A percentile compares a stretch with the other conserved stretches of the same genome.
Conservation (phyloP, 2,888 invertebrate species). For the Calameuta idolon region DNA sequence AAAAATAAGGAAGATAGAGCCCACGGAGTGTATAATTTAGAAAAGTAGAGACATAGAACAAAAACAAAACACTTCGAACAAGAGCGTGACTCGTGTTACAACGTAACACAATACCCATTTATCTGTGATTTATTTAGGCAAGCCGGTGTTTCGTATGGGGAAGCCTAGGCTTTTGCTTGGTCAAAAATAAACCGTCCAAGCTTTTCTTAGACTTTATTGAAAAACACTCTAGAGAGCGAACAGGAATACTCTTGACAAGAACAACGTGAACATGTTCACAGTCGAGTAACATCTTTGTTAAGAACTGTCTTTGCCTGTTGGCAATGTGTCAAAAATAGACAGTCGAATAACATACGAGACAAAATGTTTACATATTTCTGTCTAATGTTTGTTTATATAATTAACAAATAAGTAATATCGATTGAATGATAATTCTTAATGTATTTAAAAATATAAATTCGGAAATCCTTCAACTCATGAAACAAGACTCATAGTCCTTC, state of each 20-base stretch:
- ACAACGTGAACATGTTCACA: neutral
- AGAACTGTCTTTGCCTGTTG: neutral
- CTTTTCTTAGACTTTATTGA: neutral
- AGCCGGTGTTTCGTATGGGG: neutral
- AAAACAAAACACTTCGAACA: neutral
- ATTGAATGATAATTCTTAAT: neutral
- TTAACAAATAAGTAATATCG: neutral
- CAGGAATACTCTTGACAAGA: neutral
- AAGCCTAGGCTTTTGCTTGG: neutral
- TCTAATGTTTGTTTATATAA: neutral
- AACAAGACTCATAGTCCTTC: neutral
- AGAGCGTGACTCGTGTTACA: neutral
- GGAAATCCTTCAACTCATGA: neutral
- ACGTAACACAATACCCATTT: neutral
- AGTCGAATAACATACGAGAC: neutral
- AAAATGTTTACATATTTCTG: neutral
- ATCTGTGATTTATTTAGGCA: neutral
- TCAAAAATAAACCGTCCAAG: neutral
- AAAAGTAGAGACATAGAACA: neutral
- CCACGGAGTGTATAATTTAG: neutral
- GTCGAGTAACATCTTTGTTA: neutral
- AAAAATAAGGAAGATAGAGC: neutral
- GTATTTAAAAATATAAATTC: neutral
- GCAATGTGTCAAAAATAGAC: neutral
- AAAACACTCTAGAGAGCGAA: neutral